Base-by-base conservation (phyloP, 2,888 invertebrate species). In the Rhamnusium bicolor region DNA sequence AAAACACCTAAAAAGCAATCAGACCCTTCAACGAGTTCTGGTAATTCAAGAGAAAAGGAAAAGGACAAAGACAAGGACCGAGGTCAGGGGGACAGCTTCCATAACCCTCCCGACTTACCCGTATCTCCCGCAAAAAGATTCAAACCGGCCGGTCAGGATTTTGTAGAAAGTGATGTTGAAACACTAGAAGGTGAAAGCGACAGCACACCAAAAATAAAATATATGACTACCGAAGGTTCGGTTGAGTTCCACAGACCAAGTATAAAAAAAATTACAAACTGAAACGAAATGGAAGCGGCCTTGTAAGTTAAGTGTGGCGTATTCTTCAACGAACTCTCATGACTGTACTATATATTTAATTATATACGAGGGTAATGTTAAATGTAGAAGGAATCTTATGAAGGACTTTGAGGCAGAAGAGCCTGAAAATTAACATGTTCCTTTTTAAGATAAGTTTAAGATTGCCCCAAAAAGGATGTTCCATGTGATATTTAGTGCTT, bases 271-370 rank as follows among this genome's bases (percentile, higher is more conserved):
- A 72, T 79, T 86, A 40, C 76, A 90, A 89, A 73, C 81, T 83
- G 72, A 90, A 89, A 87, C 85, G 0, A 91, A 90, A 79, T 93
- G 92, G 92, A 90, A 90, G 75, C 88, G 92, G 69, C 91, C 91
- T 58, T 92, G 92, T 82, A 92, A 91, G 83, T 85, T 93, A 63
- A 92, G 92, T 85, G 90, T 92, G 14, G 91, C 91, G 27, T 93
- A 92, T 85, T 89, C 89, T 74, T 89, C 90, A 69, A 89, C 89
- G 8, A 90, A 90, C 83, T 82, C 89, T 69, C 90, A 90, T 18
- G 91, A 92, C 81, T 91, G 90, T 80, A 90, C 90, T 5, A 91
- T 93, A 80, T 92, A 92, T 89, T 87, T 89, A 72, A 89, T 93
- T 77, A 88, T 91, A 71, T 93, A 93, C 81, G 90, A 90, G 70